These are phyloP conservation scores for Eutolmus rufibarbis DNA, from an alignment of 2,888 invertebrate species.

Conservation along the genomic window DNA sequence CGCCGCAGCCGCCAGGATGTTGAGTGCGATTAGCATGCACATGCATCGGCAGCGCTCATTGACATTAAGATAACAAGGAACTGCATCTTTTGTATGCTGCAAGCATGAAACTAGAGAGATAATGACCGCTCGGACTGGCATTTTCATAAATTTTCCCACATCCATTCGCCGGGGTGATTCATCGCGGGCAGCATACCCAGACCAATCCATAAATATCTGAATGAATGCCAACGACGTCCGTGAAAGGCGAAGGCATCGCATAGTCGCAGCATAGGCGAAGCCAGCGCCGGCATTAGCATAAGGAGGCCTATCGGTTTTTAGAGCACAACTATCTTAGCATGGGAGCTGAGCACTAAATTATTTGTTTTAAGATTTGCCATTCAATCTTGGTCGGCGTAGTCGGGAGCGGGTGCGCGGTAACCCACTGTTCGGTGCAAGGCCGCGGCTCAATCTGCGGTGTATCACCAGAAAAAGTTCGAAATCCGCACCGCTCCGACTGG, in stretches of 20 bases:
- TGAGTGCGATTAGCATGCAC: not conserved
- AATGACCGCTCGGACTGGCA: not conserved
- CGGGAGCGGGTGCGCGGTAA: not conserved
- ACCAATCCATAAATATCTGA: slow-evolving; percentile 10
- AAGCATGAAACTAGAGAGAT: not conserved
- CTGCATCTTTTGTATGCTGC: not conserved
- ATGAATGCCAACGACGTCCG: not conserved
- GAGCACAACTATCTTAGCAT: not conserved
- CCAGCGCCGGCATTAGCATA: not conserved
- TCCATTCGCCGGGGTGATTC: not conserved
- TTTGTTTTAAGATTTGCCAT: slow-evolving; percentile 19
- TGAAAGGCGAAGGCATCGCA: not conserved
- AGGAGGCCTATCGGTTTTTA: not conserved
- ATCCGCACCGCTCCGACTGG: not conserved
- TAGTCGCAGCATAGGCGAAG: not conserved
- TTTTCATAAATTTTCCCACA: not conserved
- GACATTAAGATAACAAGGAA: not conserved
- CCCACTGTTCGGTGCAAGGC: slow-evolving; percentile 12
- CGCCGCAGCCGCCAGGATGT: not conserved
- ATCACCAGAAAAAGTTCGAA: slow-evolving; percentile 16
- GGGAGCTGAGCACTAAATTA: slow-evolving; percentile 11
- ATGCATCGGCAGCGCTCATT: not conserved
- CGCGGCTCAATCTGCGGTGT: not conserved
- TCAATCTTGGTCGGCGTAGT: not conserved
- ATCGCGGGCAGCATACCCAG: not conserved